Percentiles rank a stretch among this genome's conserved stretches.
Evolutionary conservation across 2,888 invertebrate genomes (phyloP).

Genomic region (Drosophila borborema): DNA sequence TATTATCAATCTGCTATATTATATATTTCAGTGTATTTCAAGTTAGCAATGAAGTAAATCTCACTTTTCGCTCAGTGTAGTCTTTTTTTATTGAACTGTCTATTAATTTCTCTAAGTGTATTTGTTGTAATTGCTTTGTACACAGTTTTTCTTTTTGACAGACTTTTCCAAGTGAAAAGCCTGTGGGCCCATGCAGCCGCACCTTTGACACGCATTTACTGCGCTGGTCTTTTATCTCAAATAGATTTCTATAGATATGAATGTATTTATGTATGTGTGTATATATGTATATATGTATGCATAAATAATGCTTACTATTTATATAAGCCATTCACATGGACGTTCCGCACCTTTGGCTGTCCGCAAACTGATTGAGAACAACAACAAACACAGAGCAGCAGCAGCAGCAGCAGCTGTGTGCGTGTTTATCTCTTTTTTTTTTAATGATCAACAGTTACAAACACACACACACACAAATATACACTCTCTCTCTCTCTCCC

Average conservation of each 20-base stretch:
- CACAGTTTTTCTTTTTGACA: constrained; percentile 2
- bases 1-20: not conserved
- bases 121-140: not conserved
- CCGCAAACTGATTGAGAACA: constrained; percentile 23
- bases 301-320: constrained; percentile 15
- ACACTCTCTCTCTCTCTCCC: not conserved
- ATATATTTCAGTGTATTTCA: not conserved
- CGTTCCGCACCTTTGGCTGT: constrained; percentile 23
- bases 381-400: constrained; percentile 10
- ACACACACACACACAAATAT: not conserved
- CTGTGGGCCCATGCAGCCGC: constrained; percentile 2
- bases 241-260: constrained; percentile 5
- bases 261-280: not conserved
- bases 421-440: constrained; percentile 24
- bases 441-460: constrained; percentile 32
- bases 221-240: constrained; percentile 10
- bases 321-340: constrained; percentile 24
- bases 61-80: not conserved
- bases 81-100: not conserved
- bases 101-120: not conserved
- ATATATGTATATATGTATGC: not conserved
- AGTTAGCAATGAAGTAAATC: not conserved
- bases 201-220: constrained; percentile 4
- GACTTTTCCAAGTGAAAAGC: constrained; percentile 12
- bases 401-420: constrained; percentile 1